Evolutionary conservation across 2,888 invertebrate species (phyloP).

Genomic region (Ormyrus pomaceus): DNA sequence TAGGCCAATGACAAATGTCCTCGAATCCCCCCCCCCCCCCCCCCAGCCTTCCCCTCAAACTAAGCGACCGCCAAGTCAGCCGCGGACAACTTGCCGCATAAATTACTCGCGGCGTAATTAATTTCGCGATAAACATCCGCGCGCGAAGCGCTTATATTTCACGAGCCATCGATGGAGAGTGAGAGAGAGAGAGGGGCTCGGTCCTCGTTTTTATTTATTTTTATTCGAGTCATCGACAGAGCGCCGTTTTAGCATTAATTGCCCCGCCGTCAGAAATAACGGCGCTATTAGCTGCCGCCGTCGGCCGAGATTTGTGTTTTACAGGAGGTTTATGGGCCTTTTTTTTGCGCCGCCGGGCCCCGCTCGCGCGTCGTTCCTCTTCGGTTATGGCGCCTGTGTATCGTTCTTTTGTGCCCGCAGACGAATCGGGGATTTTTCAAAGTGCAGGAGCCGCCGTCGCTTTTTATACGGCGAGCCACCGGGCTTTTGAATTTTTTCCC

Average conservation of each 20-base stretch:
- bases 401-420: too few species aligned
- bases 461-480: too few species aligned
- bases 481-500: too few species aligned
- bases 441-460: too few species aligned
- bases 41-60: too few species aligned
- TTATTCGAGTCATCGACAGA: conserved; percentile 37
- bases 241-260: conserved; percentile 38
- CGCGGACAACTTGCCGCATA: conserved; percentile 41
- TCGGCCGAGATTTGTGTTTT: conserved; percentile 29
- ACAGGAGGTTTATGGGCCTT: conserved; percentile 27
- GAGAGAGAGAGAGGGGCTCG: neutral
- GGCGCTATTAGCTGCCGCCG: neutral
- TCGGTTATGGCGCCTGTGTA: too few species aligned
- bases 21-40: too few species aligned
- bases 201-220: conserved; percentile 22
- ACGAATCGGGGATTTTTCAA: too few species aligned
- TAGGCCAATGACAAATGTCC: too few species aligned
- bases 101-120: conserved; percentile 21
- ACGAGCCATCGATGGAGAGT: neutral
- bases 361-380: too few species aligned
- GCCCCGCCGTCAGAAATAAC: conserved; percentile 26
- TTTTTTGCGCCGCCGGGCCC: too few species aligned
- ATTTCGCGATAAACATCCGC: conserved; percentile 30
- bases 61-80: too few species aligned
- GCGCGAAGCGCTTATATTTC: neutral